A percentile compares a stretch with the other conserved stretches of the same genome.
phyloP scores from a whole-genome alignment of 2,113 vertebrate genomes.

The Amphiprion ocellaris region DNA sequence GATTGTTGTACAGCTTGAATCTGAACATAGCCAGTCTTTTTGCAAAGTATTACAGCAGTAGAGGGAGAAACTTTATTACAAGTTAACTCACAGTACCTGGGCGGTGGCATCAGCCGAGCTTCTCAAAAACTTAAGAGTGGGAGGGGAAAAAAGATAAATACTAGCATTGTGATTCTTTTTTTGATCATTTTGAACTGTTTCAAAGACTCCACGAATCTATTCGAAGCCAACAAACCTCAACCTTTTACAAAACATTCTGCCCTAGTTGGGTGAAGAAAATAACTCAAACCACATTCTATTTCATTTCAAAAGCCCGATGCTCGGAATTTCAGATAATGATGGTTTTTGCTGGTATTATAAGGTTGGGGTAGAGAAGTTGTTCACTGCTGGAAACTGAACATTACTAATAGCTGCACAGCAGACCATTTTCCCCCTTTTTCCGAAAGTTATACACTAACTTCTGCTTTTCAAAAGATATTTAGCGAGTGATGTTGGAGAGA shows the following conservation, averaged over 20 bases:
- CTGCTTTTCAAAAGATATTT: background rate
- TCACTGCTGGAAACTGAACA: background rate
- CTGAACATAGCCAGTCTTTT: slow-evolving; percentile 1
- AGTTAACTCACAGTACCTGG: background rate
- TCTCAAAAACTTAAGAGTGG: background rate
- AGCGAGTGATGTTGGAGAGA: background rate
- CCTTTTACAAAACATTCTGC: slow-evolving; percentile 4
- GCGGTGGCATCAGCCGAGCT: background rate
- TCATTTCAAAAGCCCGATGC: background rate
- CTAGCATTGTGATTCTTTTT: background rate
- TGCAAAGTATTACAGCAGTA: slow-evolving; percentile 15
- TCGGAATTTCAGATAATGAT: background rate
- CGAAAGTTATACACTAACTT: background rate
- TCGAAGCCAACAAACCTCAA: background rate
- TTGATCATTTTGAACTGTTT: background rate
- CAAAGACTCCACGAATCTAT: background rate
- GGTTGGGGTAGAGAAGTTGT: background rate
- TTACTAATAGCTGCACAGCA: background rate
- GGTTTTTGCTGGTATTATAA: background rate
- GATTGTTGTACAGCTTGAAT: slow-evolving; percentile 12
- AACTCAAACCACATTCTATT: background rate
- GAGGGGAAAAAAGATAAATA: background rate
- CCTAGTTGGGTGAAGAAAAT: background rate
- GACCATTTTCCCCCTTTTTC: background rate
- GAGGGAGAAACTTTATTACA: background rate